These are phyloP conservation scores for Lottia gigantea DNA, from an alignment of 2,888 invertebrate species.

Conservation along the genomic window DNA sequence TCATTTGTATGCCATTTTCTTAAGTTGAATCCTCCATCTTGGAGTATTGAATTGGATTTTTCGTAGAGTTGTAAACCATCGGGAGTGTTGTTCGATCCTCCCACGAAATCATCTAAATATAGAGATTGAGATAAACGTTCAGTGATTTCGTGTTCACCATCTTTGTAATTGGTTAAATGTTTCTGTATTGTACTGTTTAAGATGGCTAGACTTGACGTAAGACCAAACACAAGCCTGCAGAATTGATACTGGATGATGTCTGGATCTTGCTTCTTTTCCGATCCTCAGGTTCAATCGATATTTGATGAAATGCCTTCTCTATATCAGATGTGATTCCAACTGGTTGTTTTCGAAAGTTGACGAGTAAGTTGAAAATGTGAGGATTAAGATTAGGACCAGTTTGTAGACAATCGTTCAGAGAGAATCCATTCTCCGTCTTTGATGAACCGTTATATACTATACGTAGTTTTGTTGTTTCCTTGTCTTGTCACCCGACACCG, in stretches of 20 bases:
- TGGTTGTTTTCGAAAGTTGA: conserved; percentile 6
- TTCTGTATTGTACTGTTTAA: not conserved
- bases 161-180: not conserved
- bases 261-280: not conserved
- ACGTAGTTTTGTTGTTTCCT: conserved; percentile 12
- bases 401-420: conserved; percentile 8
- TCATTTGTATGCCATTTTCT: no score
- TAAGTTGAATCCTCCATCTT: no score
- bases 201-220: conserved; percentile 8
- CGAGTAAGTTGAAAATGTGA: conserved; percentile 9
- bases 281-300: not conserved
- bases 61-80: no score
- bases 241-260: conserved; percentile 11
- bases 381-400: conserved; percentile 14
- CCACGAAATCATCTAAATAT: conserved; percentile 13
- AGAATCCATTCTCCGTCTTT: not conserved
- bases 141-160: not conserved
- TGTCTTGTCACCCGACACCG: conserved; percentile 7
- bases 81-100: not conserved
- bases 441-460: conserved; percentile 12
- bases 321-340: conserved; percentile 13
- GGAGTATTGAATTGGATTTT: no score
- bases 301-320: conserved; percentile 16
- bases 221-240: conserved; percentile 11
- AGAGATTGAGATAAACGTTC: conserved; percentile 1